Evolutionary conservation across 2,797 vertebrate genomes (phyloP).

Genomic region (Chloroceryle amazona): DNA sequence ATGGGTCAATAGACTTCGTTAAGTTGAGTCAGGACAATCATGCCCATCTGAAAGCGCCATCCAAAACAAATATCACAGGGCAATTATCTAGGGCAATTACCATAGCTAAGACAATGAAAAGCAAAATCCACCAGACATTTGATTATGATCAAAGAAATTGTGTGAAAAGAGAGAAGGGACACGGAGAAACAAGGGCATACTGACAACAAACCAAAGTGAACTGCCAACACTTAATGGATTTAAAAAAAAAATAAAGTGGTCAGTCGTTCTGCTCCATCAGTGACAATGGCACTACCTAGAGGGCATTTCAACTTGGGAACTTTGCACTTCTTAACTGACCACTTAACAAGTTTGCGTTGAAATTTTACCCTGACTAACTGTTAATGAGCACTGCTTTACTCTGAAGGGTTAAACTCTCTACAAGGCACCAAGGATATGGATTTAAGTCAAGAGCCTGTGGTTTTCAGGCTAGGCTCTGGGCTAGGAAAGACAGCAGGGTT

Average conservation of each 20-base stretch:
- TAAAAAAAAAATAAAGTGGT: neutral
- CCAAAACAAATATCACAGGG: slow-evolving; percentile 12
- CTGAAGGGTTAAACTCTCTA: slow-evolving; percentile 30
- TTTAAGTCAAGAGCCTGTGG: neutral
- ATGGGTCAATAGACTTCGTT: neutral
- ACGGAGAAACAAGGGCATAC: slow-evolving; percentile 49
- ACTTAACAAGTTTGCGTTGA: neutral
- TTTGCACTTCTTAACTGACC: neutral
- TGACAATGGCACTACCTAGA: slow-evolving; percentile 29
- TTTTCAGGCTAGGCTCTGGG: neutral
- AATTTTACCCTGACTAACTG: neutral
- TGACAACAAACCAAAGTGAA: slow-evolving; percentile 55
- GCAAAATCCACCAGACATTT: slow-evolving; percentile 55
- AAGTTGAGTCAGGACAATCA: slow-evolving; percentile 3
- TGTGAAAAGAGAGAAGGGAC: slow-evolving; percentile 45
- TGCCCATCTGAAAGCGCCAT: neutral
- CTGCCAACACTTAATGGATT: slow-evolving; percentile 12
- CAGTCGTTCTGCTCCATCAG: slow-evolving; percentile 69
- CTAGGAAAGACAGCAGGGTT: neutral
- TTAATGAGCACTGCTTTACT: neutral
- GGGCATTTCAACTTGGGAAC: neutral
- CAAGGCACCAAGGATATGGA: neutral
- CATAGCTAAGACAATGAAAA: slow-evolving; percentile 69
- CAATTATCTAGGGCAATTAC: slow-evolving; percentile 64
- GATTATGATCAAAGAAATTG: slow-evolving; percentile 69